Conservation (phyloP, 2,797 vertebrate species). For the Arvicola amphibius region DNA sequence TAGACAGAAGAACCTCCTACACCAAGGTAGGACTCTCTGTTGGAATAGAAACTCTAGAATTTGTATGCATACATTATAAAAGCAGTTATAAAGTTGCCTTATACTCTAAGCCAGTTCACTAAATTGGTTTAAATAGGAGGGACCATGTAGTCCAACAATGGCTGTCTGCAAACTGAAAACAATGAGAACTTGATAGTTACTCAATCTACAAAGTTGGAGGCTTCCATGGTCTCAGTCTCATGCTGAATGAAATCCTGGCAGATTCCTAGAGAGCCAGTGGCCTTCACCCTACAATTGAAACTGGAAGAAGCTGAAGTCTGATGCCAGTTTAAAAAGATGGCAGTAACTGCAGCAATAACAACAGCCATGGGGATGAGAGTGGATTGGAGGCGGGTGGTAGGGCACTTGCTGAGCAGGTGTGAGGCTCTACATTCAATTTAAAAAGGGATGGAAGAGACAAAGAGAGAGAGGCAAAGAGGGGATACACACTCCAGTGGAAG, state of each 20-base stretch:
- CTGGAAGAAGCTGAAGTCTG: neutral
- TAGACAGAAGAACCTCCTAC: no score
- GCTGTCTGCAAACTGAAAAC: neutral
- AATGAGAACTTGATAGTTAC: neutral
- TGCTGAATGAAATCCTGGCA: neutral
- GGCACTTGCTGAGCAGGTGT: neutral
- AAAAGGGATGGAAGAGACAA: neutral
- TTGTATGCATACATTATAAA: neutral
- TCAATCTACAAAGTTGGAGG: neutral
- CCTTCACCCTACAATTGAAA: neutral
- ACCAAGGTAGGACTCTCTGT: neutral
- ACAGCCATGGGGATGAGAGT: neutral
- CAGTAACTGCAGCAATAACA: neutral
- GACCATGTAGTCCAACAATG: neutral
- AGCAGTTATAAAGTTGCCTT: neutral
- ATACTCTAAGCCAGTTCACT: neutral
- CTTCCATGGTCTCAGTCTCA: neutral
- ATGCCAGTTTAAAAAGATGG: neutral
- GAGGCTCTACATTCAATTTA: neutral
- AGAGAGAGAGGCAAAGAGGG: no score
- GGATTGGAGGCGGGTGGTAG: neutral
- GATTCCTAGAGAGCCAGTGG: neutral
- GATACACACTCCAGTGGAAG: neutral
- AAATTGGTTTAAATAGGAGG: neutral
- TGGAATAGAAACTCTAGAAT: neutral